Percentiles rank a stretch among this genome's conserved stretches.
Evolutionary conservation across 2,797 vertebrate genomes (phyloP).

Genomic region (Platalea minor): DNA sequence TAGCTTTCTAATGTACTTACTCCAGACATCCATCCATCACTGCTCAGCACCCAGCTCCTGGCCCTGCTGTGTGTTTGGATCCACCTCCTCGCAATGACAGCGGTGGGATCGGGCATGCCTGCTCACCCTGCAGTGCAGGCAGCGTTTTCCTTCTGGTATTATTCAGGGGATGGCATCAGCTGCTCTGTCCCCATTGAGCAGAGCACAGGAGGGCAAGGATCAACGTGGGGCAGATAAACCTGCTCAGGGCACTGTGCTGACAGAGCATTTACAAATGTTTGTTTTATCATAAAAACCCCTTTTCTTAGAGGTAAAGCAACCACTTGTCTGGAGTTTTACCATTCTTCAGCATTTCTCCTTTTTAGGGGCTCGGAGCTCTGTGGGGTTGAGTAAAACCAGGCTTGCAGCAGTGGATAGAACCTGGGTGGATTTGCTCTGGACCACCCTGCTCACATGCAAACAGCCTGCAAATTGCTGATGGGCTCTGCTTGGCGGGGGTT

Average conservation of each 20-base stretch:
- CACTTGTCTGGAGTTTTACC: background rate
- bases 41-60: background rate
- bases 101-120: rapidly evolving
- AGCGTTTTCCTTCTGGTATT: background rate
- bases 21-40: background rate
- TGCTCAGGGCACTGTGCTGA: background rate
- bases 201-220: background rate
- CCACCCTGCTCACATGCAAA: rapidly evolving
- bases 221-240: background rate
- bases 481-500: background rate
- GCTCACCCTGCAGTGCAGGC: background rate
- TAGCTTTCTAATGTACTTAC: background rate
- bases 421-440: background rate
- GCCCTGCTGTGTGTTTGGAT: background rate
- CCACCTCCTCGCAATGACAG: background rate
- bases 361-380: background rate
- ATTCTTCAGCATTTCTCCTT: background rate
- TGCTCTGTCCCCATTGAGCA: background rate
- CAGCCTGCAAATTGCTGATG: background rate
- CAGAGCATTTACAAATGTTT: background rate
- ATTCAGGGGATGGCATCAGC: background rate
- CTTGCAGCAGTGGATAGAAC: background rate
- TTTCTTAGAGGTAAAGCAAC: background rate
- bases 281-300: background rate
- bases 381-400: background rate